Conservation (phyloP, 2,888 invertebrate species). For the Eueremaeus valkanovi region DNA sequence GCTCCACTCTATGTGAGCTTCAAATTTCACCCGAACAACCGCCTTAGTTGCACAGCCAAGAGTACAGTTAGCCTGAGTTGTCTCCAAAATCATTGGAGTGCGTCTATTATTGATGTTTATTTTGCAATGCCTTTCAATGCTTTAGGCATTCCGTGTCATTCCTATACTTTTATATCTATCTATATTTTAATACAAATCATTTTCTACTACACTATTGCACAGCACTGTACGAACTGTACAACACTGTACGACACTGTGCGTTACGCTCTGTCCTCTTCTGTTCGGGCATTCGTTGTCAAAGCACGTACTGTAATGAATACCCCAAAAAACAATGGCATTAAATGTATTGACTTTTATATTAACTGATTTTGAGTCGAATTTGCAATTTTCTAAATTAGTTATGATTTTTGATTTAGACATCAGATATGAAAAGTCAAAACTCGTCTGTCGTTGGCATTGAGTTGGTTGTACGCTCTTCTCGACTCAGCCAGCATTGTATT, state of each 20-base stretch:
- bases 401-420: neutral
- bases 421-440: constrained; percentile 3
- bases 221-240: neutral
- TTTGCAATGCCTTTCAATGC: neutral
- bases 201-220: neutral
- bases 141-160: neutral
- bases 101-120: constrained; percentile 22
- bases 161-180: no score
- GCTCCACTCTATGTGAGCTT: neutral
- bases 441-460: neutral
- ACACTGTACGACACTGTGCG: neutral
- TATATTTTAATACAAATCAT: no score
- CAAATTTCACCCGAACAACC: neutral
- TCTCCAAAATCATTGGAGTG: constrained; percentile 10
- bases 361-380: neutral
- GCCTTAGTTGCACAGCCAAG: neutral
- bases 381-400: neutral
- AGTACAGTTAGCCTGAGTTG: neutral
- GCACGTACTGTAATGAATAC: neutral
- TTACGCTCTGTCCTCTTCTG: neutral
- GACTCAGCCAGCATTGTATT: no score
- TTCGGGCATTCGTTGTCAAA: neutral
- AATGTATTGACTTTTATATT: neutral
- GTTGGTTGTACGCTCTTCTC: no score
- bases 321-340: neutral